Evolutionary conservation across 2,888 invertebrate genomes (phyloP).

Genomic region (Colletes collaris): DNA sequence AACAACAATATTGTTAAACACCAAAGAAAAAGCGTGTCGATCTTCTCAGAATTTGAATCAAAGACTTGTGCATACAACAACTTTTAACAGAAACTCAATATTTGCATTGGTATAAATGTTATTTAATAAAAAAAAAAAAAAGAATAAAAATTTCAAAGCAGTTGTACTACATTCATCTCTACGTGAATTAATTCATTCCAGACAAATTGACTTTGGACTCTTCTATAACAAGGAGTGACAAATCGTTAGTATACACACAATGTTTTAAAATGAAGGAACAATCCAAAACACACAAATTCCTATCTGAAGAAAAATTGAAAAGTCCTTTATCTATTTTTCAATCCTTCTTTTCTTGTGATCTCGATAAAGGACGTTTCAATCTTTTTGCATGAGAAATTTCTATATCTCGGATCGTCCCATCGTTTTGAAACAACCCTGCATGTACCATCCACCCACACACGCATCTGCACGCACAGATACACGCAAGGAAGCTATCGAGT

Average conservation of each 20-base stretch:
- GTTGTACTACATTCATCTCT: background rate
- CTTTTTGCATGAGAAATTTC: no score
- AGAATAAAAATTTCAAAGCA: background rate
- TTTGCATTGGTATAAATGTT: background rate
- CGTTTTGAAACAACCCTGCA: no score
- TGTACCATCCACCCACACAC: no score
- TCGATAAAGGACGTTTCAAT: no score
- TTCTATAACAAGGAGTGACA: conserved; percentile 1
- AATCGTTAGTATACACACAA: conserved; percentile 10
- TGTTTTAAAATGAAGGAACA: no score
- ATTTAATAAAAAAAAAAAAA: background rate
- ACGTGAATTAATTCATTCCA: conserved; percentile 1
- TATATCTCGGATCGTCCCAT: no score
- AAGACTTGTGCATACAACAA: conserved; percentile 1
- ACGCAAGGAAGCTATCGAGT: conserved; percentile 5
- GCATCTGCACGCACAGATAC: background rate
- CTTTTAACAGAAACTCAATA: background rate
- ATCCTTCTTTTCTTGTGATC: no score
- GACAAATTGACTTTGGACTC: background rate
- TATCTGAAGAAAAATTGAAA: no score
- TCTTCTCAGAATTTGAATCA: background rate
- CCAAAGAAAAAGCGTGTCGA: background rate
- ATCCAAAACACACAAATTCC: no score
- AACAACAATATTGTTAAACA: background rate
- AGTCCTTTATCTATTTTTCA: no score